Conservation (phyloP, 2,888 invertebrate species). For the Eutolmus rufibarbis region DNA sequence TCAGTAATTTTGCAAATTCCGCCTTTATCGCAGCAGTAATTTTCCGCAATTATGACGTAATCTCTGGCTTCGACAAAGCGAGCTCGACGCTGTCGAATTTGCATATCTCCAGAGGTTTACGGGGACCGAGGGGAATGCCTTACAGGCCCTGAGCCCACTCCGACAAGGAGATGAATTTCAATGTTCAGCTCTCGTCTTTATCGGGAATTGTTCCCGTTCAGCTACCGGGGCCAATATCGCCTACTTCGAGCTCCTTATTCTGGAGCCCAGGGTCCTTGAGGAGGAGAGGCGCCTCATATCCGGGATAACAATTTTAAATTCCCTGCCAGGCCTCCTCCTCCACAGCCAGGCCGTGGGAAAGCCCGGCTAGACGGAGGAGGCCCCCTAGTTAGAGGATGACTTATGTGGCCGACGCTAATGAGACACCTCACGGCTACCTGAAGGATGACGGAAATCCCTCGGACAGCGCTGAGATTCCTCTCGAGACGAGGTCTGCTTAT, state of each 20-base stretch:
- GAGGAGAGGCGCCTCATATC: not conserved
- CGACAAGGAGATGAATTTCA: slow-evolving; percentile 26
- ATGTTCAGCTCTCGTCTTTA: not conserved
- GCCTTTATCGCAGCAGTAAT: slow-evolving; percentile 37
- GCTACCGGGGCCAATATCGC: not conserved
- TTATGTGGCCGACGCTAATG: slow-evolving; percentile 21
- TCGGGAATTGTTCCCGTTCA: not conserved
- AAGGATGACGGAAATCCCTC: slow-evolving; percentile 27
- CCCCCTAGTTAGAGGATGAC: not conserved
- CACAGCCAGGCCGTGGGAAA: not conserved
- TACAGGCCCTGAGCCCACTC: not conserved
- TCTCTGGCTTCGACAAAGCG: slow-evolving; percentile 27
- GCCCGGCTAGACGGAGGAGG: not conserved
- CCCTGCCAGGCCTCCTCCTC: not conserved
- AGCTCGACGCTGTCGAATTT: slow-evolving; percentile 4
- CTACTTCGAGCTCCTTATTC: not conserved
- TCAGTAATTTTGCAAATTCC: slow-evolving; percentile 31
- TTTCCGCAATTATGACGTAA: slow-evolving; percentile 37
- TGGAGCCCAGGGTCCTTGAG: not conserved
- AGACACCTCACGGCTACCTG: slow-evolving; percentile 24
- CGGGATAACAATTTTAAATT: not conserved
- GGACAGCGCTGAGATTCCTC: not conserved
- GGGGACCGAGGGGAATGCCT: not conserved
- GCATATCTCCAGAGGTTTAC: slow-evolving; percentile 32
- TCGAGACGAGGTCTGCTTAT: not conserved